A percentile compares a stretch with the other conserved stretches of the same genome.
phyloP scores from a whole-genome alignment of 2,888 invertebrate genomes.

The Diarsia dahlii region DNA sequence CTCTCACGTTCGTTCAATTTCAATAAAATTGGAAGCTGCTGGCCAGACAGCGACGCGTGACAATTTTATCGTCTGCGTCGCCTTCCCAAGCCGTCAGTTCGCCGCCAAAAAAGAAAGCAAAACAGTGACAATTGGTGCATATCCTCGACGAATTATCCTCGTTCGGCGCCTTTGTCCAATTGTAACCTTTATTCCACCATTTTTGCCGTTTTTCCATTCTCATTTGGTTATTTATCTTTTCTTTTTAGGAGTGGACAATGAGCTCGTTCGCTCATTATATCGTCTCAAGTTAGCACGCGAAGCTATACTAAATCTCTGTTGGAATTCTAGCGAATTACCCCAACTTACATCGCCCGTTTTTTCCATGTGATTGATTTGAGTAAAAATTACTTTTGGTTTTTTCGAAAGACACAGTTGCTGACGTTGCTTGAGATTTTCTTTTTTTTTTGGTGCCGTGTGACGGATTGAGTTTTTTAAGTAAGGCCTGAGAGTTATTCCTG shows the following conservation, averaged over 20 bases:
- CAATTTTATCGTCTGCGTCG: slow-evolving; percentile 82
- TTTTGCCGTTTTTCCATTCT: slow-evolving; percentile 90
- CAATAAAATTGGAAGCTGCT: slow-evolving; percentile 66
- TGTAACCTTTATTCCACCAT: slow-evolving; percentile 89
- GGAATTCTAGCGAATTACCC: slow-evolving; percentile 90
- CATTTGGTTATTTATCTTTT: slow-evolving; percentile 90
- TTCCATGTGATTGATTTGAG: slow-evolving; percentile 89
- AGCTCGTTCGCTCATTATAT: slow-evolving; percentile 86
- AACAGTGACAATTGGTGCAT: slow-evolving; percentile 90
- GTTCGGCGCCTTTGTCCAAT: slow-evolving; percentile 90
- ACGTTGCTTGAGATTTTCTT: slow-evolving; percentile 49
- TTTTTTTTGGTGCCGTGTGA: slow-evolving; percentile 38
- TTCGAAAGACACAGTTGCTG: slow-evolving; percentile 66
- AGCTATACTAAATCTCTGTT: slow-evolving; percentile 86
- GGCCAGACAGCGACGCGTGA: slow-evolving; percentile 70
- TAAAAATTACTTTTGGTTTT: slow-evolving; percentile 88
- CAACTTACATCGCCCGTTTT: slow-evolving; percentile 84
- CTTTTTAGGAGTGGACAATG: slow-evolving; percentile 86
- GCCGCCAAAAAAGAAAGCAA: slow-evolving; percentile 84
- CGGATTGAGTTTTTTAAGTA: slow-evolving; percentile 57
- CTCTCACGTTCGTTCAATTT: slow-evolving; percentile 59
- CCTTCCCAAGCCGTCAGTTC: slow-evolving; percentile 75
- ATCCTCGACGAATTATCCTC: slow-evolving; percentile 89
- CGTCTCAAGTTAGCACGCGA: slow-evolving; percentile 86
- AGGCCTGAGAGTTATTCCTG: slow-evolving; percentile 15